These are phyloP conservation scores for Brachyistius frenatus DNA, from an alignment of 2,113 vertebrate genomes.

Conservation along the genomic window DNA sequence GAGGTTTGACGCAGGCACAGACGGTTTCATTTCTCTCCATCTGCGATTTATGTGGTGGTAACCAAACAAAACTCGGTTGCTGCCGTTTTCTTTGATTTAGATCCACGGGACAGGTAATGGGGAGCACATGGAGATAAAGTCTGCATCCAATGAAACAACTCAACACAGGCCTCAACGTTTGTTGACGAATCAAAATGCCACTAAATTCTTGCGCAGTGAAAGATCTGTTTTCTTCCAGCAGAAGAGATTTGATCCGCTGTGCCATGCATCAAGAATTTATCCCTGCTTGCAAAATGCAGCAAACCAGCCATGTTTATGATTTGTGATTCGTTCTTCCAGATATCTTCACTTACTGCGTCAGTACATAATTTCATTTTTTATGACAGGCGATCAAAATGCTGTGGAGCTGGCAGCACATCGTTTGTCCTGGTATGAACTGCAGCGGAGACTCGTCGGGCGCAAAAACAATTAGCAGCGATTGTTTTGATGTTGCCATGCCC, in stretches of 20 bases:
- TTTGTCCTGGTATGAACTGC: conserved; percentile 14
- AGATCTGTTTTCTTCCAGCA: conserved; percentile 25
- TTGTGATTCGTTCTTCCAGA: conserved; percentile 28
- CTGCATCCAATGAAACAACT: conserved; percentile 5
- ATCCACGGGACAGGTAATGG: conserved; percentile 69
- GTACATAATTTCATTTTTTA: conserved; percentile 1
- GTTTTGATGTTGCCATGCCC: background rate
- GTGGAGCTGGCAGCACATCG: conserved; percentile 39
- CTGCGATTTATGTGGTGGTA: background rate
- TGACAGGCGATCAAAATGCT: conserved; percentile 37
- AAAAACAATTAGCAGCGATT: background rate
- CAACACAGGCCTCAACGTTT: conserved; percentile 8
- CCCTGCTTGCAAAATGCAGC: background rate
- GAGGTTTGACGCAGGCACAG: conserved; percentile 23
- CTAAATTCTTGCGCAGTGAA: conserved; percentile 16
- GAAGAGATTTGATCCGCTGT: background rate
- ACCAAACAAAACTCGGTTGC: conserved; percentile 42
- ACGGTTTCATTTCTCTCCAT: conserved; percentile 32
- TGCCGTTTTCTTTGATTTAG: conserved; percentile 59
- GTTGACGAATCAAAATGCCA: background rate
- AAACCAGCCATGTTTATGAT: background rate
- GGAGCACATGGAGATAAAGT: conserved; percentile 65
- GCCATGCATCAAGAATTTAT: conserved; percentile 20
- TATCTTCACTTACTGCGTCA: conserved; percentile 5
- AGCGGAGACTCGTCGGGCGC: background rate